Evolutionary conservation across 2,113 vertebrate genomes (phyloP).

Genomic region (Megaceryle torquata): DNA sequence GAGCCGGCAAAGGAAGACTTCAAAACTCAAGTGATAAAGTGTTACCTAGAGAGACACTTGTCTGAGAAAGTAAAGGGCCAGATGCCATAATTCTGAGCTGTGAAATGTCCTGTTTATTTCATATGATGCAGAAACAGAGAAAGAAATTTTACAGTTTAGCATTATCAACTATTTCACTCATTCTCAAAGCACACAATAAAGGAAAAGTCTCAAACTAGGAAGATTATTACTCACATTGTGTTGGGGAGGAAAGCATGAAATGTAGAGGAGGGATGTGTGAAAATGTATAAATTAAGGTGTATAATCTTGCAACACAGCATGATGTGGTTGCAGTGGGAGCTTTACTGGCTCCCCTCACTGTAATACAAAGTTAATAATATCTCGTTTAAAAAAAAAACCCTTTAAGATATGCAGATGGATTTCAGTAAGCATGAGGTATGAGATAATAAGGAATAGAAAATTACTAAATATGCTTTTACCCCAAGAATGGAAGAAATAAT

Average conservation of each 20-base stretch:
- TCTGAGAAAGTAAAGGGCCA: not conserved
- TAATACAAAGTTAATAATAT: not conserved
- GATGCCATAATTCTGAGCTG: not conserved
- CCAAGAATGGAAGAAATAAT: not conserved
- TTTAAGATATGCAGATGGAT: not conserved
- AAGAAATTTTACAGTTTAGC: not conserved
- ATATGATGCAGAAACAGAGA: not conserved
- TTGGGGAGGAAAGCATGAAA: not conserved
- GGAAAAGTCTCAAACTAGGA: not conserved
- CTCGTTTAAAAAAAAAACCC: not conserved
- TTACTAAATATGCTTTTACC: not conserved
- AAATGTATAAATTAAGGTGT: not conserved
- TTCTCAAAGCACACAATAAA: not conserved
- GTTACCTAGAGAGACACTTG: constrained; percentile 3
- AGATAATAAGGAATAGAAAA: not conserved
- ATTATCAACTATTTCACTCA: not conserved
- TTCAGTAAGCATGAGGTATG: not conserved
- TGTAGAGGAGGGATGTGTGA: not conserved
- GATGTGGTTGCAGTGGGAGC: not conserved
- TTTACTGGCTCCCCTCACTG: not conserved
- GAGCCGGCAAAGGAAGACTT: not conserved
- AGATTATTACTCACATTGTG: not conserved
- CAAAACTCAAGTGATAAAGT: not conserved
- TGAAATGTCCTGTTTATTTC: not conserved
- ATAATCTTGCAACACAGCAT: not conserved